Percentiles rank a stretch among this genome's conserved stretches.
Evolutionary conservation across 2,888 invertebrate genomes (phyloP).

Genomic region (Lycophotia porphyrea): DNA sequence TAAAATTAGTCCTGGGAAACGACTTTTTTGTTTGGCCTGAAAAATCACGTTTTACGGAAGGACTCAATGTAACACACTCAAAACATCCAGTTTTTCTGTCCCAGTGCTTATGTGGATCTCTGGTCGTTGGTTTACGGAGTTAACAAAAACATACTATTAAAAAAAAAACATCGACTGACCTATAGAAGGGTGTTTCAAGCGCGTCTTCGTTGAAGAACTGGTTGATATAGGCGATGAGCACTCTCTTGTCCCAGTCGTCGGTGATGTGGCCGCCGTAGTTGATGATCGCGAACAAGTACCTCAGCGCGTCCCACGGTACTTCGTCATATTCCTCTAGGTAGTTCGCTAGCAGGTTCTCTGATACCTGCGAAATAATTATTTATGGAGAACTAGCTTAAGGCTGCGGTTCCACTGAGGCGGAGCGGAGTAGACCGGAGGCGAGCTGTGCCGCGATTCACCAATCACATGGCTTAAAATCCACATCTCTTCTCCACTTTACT

Average conservation of each 20-base stretch:
- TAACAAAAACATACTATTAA: not conserved
- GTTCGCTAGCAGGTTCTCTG: conserved; percentile 95
- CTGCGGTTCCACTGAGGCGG: not conserved
- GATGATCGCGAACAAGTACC: conserved; percentile 96
- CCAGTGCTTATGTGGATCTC: too few relatives aligned
- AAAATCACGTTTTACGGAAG: too few relatives aligned
- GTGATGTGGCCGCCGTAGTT: conserved; percentile 97
- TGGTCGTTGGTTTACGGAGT: too few relatives aligned
- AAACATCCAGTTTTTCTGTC: too few relatives aligned
- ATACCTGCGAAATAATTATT: conserved; percentile 87
- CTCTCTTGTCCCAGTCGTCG: conserved; percentile 93
- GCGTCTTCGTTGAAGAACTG: conserved; percentile 95
- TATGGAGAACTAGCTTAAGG: not conserved
- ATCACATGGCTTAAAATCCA: too few relatives aligned
- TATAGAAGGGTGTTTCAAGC: conserved; percentile 91
- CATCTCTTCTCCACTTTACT: too few relatives aligned
- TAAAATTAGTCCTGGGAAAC: too few relatives aligned
- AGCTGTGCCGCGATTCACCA: too few relatives aligned
- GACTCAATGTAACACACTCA: too few relatives aligned
- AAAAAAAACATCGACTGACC: conserved; percentile 77
- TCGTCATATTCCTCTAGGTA: conserved; percentile 96
- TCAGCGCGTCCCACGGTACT: conserved; percentile 97
- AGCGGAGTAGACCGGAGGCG: too few relatives aligned
- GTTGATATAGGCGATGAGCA: conserved; percentile 95
- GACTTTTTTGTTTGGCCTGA: too few relatives aligned